A percentile compares a stretch with the other conserved stretches of the same genome.
phyloP scores from a whole-genome alignment of 1,140 invertebrate genomes.

The Psix sp. region DNA sequence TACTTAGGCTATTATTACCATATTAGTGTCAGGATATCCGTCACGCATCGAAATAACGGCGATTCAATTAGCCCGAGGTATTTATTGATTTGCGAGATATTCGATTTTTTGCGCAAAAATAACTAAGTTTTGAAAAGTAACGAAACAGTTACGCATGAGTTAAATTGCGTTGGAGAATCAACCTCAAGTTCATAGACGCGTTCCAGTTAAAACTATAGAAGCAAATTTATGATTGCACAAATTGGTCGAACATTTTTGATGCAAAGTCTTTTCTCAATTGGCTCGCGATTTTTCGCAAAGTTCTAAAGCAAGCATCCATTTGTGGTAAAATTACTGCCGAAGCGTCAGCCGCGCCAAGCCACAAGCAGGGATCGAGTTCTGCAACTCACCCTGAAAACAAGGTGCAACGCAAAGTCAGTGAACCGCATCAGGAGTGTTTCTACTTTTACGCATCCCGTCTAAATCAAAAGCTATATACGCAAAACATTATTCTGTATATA shows the following conservation, averaged over 20 bases:
- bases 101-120: too few species aligned
- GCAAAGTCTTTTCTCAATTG: conserved; percentile 13
- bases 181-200: conserved; percentile 29
- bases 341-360: conserved; percentile 46
- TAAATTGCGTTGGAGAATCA: conserved; percentile 7
- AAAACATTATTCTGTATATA: conserved; percentile 1
- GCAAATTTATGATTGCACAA: too few species aligned
- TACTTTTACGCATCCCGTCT: conserved; percentile 59
- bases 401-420: conserved; percentile 58
- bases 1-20: conserved; percentile 46
- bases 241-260: conserved; percentile 13
- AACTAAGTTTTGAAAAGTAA: too few species aligned
- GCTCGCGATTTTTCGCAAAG: conserved; percentile 41
- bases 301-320: conserved; percentile 23
- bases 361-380: conserved; percentile 57
- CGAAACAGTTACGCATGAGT: conserved; percentile 28
- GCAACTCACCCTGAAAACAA: conserved; percentile 55
- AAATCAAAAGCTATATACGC: conserved; percentile 18
- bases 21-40: conserved; percentile 48
- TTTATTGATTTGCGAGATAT: conserved; percentile 38
- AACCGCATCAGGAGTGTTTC: conserved; percentile 56
- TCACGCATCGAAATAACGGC: conserved; percentile 39
- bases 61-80: conserved; percentile 37
- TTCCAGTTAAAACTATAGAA: too few species aligned
- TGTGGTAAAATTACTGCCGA: conserved; percentile 46